phyloP scores from a whole-genome alignment of 2,113 vertebrate genomes.

The Varanus komodoensis region DNA sequence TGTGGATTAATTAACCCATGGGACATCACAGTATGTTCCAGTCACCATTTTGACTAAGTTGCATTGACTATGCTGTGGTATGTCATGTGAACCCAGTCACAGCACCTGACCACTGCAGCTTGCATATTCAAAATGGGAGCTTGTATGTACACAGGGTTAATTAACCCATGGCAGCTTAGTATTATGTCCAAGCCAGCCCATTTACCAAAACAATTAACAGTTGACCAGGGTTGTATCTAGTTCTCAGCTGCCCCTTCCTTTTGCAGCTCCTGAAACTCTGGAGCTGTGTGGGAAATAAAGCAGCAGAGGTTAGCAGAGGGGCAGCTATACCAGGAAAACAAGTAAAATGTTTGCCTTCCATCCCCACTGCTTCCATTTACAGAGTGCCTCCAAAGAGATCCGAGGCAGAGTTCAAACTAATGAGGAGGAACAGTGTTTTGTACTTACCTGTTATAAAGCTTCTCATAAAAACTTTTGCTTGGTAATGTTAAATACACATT shows the following conservation, averaged over 20 bases:
- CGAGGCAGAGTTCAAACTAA: background rate
- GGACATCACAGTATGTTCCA: no score
- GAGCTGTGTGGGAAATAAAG: background rate
- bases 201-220: conserved; percentile 24
- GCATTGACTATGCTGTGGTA: no score
- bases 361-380: background rate
- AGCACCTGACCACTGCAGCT: no score
- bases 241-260: no score
- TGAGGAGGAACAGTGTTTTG: conserved; percentile 7
- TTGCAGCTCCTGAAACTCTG: background rate
- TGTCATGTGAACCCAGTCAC: no score
- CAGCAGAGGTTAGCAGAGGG: background rate
- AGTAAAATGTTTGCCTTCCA: background rate
- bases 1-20: no score
- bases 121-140: no score
- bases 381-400: background rate
- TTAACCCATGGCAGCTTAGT: no score
- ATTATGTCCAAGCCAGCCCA: no score
- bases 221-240: background rate
- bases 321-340: background rate
- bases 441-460: conserved; percentile 92
- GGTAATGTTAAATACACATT: conserved; percentile 89
- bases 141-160: no score
- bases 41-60: no score
- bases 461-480: conserved; percentile 94